Base-by-base conservation (phyloP, 2,888 invertebrate species). In the Netelia melanura region DNA sequence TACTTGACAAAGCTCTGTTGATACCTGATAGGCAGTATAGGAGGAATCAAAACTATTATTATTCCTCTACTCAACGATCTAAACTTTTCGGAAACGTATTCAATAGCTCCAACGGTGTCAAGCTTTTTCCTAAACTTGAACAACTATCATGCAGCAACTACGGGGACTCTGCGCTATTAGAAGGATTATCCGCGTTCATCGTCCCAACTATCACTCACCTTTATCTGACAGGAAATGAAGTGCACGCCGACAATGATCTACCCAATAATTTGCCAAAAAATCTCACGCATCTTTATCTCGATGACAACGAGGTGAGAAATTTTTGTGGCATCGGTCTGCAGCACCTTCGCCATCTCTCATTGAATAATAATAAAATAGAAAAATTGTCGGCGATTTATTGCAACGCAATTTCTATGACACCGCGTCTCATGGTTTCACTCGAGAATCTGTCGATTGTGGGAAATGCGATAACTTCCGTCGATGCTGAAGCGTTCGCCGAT, bases 321-420 rank as follows among this genome's bases (percentile, higher is more conserved):
- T 75, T 75, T 23, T 30, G 54, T n/a, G 75, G 75, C 10, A 17
- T 38, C 1, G 21, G 10, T 2, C 3, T 64, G 11, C 17, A 62
- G 8, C 64, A 75, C 21, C 52, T 75, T 38, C 75, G 64, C 30
- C 38, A 64, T 54, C 54, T 75, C 11, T 75, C 75, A 21, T 17
- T 75, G 64, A 62, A 75, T 11, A 64, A 64, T 9, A 75, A 75
- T 17, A 38, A 64, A 21, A 75, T 75, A 30, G 1, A 2, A 54
- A 30, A 8, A 25, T 54, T 75, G 21, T 75, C 64, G 54, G 17
- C 64, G 2, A 21, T 75, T 38, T 75, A 64, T 21, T 75, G 75
- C 64, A 54, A 54, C 21, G 30, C 6, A 38, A 14, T 38, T 64
- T 30, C 75, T 2, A 64, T 75, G 75, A 64, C 64, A 30, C 38